A percentile compares a stretch with the other conserved stretches of the same genome.
Conservation (phyloP, 2,888 invertebrate genomes). For the Troides aeacus region DNA sequence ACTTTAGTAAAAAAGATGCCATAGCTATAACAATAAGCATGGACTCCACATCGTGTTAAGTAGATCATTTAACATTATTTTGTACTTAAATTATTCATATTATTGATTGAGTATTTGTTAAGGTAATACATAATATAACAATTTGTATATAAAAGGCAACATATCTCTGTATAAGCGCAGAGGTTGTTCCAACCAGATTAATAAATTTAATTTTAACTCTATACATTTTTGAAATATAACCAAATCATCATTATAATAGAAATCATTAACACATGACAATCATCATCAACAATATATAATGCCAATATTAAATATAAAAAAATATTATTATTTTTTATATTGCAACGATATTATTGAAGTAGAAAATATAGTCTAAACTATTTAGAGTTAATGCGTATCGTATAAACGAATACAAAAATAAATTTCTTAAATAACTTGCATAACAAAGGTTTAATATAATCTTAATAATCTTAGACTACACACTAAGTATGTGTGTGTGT, state of each 20-base stretch:
- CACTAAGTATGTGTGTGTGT: conserved; percentile 20
- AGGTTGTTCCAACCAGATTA: conserved; percentile 1
- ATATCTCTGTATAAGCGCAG: conserved; percentile 2
- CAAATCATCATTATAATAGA: background rate
- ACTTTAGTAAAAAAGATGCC: conserved; percentile 24
- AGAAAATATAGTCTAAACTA: background rate
- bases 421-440: conserved; percentile 20
- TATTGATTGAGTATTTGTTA: conserved; percentile 30
- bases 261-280: background rate
- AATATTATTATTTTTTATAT: background rate
- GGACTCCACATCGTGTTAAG: conserved; percentile 22
- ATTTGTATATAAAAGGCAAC: conserved; percentile 38
- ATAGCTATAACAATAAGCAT: conserved; percentile 5
- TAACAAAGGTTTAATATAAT: conserved; percentile 25
- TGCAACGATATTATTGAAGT: background rate
- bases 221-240: background rate
- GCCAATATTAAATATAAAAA: background rate
- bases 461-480: conserved; percentile 19
- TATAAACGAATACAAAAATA: conserved; percentile 21
- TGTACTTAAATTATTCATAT: conserved; percentile 26
- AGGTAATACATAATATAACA: conserved; percentile 13
- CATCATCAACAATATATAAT: background rate
- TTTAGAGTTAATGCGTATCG: background rate
- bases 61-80: conserved; percentile 26
- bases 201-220: background rate